phyloP scores from a whole-genome alignment of 2,113 vertebrate species.

The Ammodytes marinus region DNA sequence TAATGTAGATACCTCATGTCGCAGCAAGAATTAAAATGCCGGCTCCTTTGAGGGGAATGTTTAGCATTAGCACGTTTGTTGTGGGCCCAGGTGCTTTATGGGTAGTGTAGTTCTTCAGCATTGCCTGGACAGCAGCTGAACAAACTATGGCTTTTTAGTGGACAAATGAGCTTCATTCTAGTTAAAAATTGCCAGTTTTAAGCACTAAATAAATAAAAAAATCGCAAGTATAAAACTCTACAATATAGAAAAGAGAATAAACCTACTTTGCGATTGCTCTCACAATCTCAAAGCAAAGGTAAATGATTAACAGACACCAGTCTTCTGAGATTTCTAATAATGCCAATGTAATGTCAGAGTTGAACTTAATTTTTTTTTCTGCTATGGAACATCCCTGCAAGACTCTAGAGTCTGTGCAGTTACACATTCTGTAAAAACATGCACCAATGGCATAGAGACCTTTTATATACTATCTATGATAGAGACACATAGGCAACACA shows the following conservation, averaged over 20 bases:
- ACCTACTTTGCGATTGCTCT: background rate
- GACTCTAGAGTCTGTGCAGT: background rate
- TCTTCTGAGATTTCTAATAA: background rate
- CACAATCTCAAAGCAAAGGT: background rate
- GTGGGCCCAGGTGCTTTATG: conserved; percentile 61
- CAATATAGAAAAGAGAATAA: background rate
- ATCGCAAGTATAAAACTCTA: background rate
- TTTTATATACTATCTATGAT: no score
- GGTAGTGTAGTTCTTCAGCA: conserved; percentile 71
- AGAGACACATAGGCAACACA: background rate
- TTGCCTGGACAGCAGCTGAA: background rate
- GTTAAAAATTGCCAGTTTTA: background rate
- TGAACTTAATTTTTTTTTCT: background rate
- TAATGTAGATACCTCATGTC: conserved; percentile 74
- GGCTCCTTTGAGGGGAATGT: conserved; percentile 57
- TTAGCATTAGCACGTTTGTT: conserved; percentile 67
- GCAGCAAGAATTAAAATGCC: conserved; percentile 61
- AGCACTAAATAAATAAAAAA: no score
- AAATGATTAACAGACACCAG: background rate
- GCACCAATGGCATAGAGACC: background rate
- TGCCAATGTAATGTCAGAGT: background rate
- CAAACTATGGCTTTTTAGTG: background rate
- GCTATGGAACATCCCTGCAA: background rate
- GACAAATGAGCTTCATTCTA: no score
- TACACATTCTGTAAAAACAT: background rate